Percentiles rank a stretch among this genome's conserved stretches.
Evolutionary conservation across 2,797 vertebrate species (phyloP).

Genomic region (Alauda arvensis): DNA sequence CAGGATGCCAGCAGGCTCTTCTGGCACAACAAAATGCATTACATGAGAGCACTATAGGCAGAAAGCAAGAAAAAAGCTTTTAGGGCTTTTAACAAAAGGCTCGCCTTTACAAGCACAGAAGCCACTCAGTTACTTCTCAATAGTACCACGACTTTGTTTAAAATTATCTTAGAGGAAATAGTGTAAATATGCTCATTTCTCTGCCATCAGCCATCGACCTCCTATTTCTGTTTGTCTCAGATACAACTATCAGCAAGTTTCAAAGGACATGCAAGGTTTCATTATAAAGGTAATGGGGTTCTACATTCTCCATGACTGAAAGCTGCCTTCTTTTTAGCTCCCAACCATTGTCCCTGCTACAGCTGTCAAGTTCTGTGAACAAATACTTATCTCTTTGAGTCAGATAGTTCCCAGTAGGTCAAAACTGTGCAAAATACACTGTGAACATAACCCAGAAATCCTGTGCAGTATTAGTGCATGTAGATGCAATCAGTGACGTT

Average conservation of each 20-base stretch:
- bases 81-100: neutral
- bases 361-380: neutral
- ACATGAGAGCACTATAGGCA: neutral
- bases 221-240: neutral
- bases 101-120: neutral
- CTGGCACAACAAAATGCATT: neutral
- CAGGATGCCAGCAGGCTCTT: neutral
- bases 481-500: neutral
- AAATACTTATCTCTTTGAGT: neutral
- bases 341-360: neutral
- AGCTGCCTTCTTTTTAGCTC: neutral
- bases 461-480: accelerated
- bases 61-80: neutral
- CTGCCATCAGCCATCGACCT: neutral
- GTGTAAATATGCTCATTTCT: neutral
- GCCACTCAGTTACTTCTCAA: neutral
- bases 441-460: neutral
- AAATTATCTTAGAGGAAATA: neutral
- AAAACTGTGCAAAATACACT: neutral
- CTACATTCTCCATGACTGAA: neutral
- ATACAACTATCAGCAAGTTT: neutral
- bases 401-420: neutral
- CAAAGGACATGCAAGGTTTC: neutral
- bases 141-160: neutral
- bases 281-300: neutral